A percentile compares a stretch with the other conserved stretches of the same genome.
These are phyloP conservation scores for Julus scanicus DNA, from an alignment of 2,888 invertebrate species.

Conservation along the genomic window DNA sequence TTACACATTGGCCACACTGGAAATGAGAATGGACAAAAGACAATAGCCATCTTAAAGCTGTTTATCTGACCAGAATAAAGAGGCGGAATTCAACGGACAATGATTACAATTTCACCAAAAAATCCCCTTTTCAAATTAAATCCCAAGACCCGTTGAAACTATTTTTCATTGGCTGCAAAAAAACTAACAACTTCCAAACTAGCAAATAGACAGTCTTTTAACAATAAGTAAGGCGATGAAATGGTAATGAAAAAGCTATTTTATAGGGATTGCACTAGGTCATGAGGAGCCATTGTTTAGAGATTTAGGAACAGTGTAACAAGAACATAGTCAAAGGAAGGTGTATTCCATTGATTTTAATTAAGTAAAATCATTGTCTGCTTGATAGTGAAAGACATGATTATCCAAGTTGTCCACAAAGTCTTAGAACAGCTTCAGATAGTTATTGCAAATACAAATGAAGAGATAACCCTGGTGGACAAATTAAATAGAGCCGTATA, in stretches of 20 bases:
- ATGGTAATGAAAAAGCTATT: background rate
- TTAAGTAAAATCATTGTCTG: too few relatives aligned
- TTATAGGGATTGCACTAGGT: background rate
- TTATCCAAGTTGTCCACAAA: too few relatives aligned
- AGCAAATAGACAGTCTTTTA: background rate
- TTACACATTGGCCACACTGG: background rate
- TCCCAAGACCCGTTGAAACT: background rate
- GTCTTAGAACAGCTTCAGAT: too few relatives aligned
- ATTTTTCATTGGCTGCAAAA: background rate
- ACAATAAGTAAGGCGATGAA: background rate
- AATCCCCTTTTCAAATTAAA: background rate
- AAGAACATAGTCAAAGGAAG: too few relatives aligned
- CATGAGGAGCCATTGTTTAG: too few relatives aligned
- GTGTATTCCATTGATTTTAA: too few relatives aligned
- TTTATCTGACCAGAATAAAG: background rate
- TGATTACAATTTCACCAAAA: constrained; percentile 38
- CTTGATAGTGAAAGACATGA: too few relatives aligned
- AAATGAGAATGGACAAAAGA: background rate
- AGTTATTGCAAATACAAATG: too few relatives aligned
- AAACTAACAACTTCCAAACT: background rate
- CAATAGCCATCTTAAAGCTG: background rate
- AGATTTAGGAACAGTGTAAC: too few relatives aligned
- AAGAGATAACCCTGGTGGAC: too few relatives aligned
- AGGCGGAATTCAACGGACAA: background rate
- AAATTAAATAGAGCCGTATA: too few relatives aligned